Conservation (phyloP, 1,140 invertebrate genomes). For the Aphis craccivora region DNA sequence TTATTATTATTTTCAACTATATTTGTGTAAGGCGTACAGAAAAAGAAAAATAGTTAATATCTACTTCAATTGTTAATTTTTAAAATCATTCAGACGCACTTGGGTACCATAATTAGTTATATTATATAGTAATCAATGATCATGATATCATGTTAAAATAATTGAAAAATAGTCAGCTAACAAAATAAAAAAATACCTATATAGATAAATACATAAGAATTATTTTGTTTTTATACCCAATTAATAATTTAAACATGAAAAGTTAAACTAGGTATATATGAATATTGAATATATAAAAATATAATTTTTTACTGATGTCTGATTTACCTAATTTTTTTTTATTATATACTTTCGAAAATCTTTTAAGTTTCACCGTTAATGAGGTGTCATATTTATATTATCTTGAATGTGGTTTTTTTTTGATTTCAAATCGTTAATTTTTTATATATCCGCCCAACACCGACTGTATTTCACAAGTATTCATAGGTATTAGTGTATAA, state of each 20-base stretch:
- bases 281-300: neutral
- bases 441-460: neutral
- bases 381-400: neutral
- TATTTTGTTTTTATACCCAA: neutral
- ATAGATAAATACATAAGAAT: neutral
- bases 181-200: neutral
- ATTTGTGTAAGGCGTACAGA: neutral
- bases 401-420: neutral
- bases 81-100: neutral
- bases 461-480: neutral
- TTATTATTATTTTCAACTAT: neutral
- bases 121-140: neutral
- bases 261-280: neutral
- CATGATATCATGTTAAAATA: no score
- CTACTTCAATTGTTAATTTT: neutral
- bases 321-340: neutral
- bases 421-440: neutral
- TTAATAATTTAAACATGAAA: neutral
- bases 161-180: no score
- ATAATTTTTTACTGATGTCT: neutral
- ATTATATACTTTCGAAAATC: neutral
- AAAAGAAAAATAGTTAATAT: neutral
- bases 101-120: neutral
- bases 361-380: neutral
- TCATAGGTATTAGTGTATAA: neutral